A percentile compares a stretch with the other conserved stretches of the same genome.
These are phyloP conservation scores for Radopholus similis DNA, from an alignment of 1,140 invertebrate genomes.

Conservation along the genomic window DNA sequence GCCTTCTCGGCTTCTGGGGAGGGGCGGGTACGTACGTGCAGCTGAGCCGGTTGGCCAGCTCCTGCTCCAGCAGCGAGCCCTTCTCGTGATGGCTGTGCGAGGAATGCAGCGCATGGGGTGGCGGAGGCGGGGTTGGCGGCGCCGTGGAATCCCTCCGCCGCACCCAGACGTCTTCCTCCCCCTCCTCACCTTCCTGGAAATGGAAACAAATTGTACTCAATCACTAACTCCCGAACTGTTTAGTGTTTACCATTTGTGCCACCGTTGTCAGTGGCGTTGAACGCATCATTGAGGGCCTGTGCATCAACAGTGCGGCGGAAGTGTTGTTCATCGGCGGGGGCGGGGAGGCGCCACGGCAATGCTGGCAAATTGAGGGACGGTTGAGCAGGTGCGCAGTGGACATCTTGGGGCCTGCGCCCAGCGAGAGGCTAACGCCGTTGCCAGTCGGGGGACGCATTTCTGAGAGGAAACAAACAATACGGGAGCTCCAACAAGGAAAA, in stretches of 20 bases:
- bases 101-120: not conserved
- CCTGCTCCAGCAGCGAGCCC: constrained; percentile 1
- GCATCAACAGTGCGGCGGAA: not conserved
- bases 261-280: not conserved
- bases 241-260: not conserved
- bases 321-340: not conserved
- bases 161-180: constrained; percentile 7
- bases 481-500: no score
- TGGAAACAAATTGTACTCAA: not conserved
- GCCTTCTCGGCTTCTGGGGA: not conserved
- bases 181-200: constrained; percentile 2
- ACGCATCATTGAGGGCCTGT: not conserved
- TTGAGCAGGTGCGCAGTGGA: no score
- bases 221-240: no score
- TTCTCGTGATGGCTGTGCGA: not conserved
- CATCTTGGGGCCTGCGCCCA: no score
- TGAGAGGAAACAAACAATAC: no score
- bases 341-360: not conserved
- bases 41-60: not conserved
- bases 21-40: not conserved
- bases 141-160: not conserved
- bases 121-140: not conserved
- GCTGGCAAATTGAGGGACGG: not conserved
- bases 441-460: no score
- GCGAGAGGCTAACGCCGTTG: no score